Base-by-base conservation (phyloP, 2,888 invertebrate genomes). In the Creontiades dilutus region DNA sequence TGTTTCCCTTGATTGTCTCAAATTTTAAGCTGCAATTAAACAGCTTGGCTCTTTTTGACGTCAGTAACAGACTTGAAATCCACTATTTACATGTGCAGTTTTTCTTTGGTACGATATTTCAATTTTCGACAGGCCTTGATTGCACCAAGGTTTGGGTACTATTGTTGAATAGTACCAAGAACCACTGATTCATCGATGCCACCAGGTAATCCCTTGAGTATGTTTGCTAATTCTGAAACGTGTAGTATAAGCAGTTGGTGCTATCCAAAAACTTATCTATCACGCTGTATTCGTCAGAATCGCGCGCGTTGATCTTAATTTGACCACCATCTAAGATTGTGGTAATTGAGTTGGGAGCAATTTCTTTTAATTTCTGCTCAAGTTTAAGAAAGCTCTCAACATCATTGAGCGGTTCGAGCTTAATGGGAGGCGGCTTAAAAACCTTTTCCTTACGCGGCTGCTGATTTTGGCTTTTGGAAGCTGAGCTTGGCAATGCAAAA, bases 141-240 rank as follows among this genome's bases (percentile, higher is more conserved):
- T 9, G 16, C 68, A 7, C 68, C 68, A 68, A 19, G n/a, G n/a
- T 68, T n/a, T 68, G 68, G 68, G 16, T 68, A 23, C 16, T 68
- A 9, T n/a, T 68, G n/a, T n/a, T 68, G 68, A 68, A 68, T 68
- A 23, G 68, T 23, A 68, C 68, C 16, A 9, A 68, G 23, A 9
- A 68, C 68, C 16, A 68, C 68, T 68, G 68, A 68, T 68, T 68
- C 68, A 68, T 68, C 68, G 16, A 68, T 68, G 68, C 68, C 68
- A 12, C 68, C 16, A 19, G 68, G 68, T 12, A 68, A 23, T 19
- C 68, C 68, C 23, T 68, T 68, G 68, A 68, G 7, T n/a, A 68
- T 7, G 68, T 68, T 68, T 16, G 68, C 16, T 7, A 12, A 23
- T n/a, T n/a, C n/a, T n/a, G n/a, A n/a, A n/a, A n/a, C n/a, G n/a